phyloP scores from a whole-genome alignment of 2,797 vertebrate species.

The Oceanodroma leucorhoa region DNA sequence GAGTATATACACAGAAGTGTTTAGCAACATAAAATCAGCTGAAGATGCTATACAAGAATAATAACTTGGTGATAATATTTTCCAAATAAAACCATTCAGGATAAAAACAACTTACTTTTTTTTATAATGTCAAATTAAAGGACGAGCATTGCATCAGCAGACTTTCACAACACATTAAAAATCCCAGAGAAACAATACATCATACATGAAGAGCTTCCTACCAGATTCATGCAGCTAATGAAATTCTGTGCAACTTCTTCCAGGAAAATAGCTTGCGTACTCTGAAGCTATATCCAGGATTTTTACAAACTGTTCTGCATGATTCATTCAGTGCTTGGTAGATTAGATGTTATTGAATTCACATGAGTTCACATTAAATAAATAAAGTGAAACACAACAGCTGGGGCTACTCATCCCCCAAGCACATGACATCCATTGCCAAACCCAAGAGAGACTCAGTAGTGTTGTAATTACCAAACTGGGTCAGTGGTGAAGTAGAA shows the following conservation, averaged over 20 bases:
- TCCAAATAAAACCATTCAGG: constrained; percentile 20
- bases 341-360: constrained; percentile 62
- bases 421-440: constrained; percentile 41
- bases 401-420: constrained; percentile 55
- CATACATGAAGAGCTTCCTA: constrained; percentile 31
- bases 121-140: constrained; percentile 15
- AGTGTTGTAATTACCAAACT: constrained; percentile 32
- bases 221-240: constrained; percentile 19
- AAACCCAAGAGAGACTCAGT: not conserved
- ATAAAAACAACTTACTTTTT: not conserved
- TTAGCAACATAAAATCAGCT: constrained; percentile 1
- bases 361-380: constrained; percentile 55
- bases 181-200: constrained; percentile 30
- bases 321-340: constrained; percentile 3
- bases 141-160: constrained; percentile 8
- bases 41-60: not conserved
- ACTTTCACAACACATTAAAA: constrained; percentile 42
- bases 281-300: constrained; percentile 12
- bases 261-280: constrained; percentile 17
- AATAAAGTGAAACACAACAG: constrained; percentile 57
- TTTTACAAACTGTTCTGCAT: constrained; percentile 53
- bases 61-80: not conserved
- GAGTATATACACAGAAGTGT: not conserved
- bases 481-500: constrained; percentile 39
- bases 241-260: constrained; percentile 36